Conservation (phyloP, 1,140 invertebrate genomes). For the Oedothorax gibbosus region DNA sequence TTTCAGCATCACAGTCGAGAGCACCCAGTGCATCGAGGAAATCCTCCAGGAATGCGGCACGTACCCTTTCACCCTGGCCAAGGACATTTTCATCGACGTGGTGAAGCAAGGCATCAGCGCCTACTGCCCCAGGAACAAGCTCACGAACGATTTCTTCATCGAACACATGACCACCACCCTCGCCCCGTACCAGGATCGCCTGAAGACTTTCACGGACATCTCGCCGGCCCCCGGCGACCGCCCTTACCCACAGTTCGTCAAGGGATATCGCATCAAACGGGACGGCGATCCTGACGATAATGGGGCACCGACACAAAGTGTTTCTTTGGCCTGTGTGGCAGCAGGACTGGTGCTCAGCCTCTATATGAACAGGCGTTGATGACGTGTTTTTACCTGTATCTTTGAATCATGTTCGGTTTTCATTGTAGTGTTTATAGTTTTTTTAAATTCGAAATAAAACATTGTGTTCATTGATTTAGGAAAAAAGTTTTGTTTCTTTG, state of each 20-base stretch:
- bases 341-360: background rate
- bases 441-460: too few species aligned
- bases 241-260: constrained; percentile 40
- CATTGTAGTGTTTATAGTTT: too few species aligned
- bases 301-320: background rate
- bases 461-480: too few species aligned
- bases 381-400: too few species aligned
- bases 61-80: constrained; percentile 30
- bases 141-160: constrained; percentile 12
- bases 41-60: constrained; percentile 35
- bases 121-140: constrained; percentile 18
- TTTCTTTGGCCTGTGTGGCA: background rate
- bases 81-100: constrained; percentile 42
- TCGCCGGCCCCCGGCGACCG: background rate
- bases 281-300: background rate
- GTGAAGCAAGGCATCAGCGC: constrained; percentile 9
- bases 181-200: background rate
- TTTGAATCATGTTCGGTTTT: too few species aligned
- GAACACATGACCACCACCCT: background rate
- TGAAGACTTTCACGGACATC: constrained; percentile 15
- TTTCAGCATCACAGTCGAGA: constrained; percentile 38
- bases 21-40: constrained; percentile 44
- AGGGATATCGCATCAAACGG: constrained; percentile 13
- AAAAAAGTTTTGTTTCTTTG: too few species aligned
- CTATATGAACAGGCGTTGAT: too few species aligned